These are phyloP conservation scores for Stylophora pistillata DNA, from an alignment of 64 coral and sea anemone genomes.

Conservation along the genomic window DNA sequence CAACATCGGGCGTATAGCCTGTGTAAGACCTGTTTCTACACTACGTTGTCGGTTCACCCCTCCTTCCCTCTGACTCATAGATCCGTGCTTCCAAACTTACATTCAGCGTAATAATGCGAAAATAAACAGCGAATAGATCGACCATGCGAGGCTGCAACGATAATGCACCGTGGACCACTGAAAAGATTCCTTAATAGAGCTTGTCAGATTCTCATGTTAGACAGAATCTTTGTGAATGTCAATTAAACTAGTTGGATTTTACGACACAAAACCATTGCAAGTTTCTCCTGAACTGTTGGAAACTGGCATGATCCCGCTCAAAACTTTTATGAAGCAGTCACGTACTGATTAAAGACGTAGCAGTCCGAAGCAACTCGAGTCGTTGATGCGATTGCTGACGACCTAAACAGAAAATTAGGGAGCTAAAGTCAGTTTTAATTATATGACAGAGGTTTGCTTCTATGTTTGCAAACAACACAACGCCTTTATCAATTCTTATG, in stretches of 20 bases:
- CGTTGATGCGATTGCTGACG: neutral
- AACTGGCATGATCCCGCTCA: slow-evolving; percentile 39
- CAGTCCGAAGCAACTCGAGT: neutral
- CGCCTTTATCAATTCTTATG: slow-evolving; percentile 18
- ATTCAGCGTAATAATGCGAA: neutral
- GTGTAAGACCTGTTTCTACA: slow-evolving; percentile 59
- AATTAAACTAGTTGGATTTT: slow-evolving; percentile 28
- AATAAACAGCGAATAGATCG: slow-evolving; percentile 13
- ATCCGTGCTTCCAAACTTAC: slow-evolving; percentile 20
- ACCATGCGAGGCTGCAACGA: neutral
- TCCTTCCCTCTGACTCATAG: slow-evolving; percentile 66
- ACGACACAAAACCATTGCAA: slow-evolving; percentile 40
- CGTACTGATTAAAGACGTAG: neutral
- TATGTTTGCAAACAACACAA: slow-evolving; percentile 27
- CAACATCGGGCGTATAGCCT: slow-evolving; percentile 58
- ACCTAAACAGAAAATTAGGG: neutral
- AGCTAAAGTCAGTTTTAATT: neutral
- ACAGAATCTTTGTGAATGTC: neutral
- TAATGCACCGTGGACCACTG: neutral
- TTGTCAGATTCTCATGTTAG: neutral
- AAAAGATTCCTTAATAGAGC: neutral
- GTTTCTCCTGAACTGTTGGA: slow-evolving; percentile 49
- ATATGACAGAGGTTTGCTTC: slow-evolving; percentile 16
- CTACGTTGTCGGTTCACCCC: slow-evolving; percentile 51
- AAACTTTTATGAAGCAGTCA: neutral